phyloP scores from a whole-genome alignment of 2,888 invertebrate species.

The Nomada goodeniana region DNA sequence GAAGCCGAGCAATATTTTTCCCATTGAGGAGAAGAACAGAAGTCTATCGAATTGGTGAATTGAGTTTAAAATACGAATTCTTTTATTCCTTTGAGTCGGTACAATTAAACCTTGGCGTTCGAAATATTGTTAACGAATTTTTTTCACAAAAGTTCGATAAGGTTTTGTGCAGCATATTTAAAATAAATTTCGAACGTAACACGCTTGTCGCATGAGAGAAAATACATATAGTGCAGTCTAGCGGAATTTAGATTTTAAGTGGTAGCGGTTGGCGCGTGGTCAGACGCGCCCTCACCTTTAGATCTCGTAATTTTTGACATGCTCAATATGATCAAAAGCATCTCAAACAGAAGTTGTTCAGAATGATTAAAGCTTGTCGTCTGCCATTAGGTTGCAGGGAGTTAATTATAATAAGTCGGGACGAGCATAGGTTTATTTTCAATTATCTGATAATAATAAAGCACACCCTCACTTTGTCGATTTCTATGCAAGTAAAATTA shows the following conservation, averaged over 20 bases:
- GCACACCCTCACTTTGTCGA: neutral
- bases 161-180: too few relatives aligned
- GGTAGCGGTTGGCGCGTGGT: neutral
- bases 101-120: neutral
- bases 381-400: too few relatives aligned
- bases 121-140: neutral
- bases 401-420: too few relatives aligned
- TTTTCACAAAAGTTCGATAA: neutral
- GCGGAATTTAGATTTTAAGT: neutral
- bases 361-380: neutral
- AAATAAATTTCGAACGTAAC: neutral
- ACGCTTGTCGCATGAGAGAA: neutral
- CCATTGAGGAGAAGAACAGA: neutral
- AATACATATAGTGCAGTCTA: too few relatives aligned
- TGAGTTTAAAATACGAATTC: neutral
- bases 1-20: neutral
- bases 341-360: neutral
- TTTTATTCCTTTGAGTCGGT: neutral
- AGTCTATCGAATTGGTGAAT: conserved; percentile 1
- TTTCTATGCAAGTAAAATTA: neutral
- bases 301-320: neutral
- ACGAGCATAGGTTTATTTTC: too few relatives aligned
- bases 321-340: neutral
- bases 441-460: neutral
- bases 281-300: neutral